Evolutionary conservation across 2,888 invertebrate genomes (phyloP).

Genomic region (Seladonia tumulorum): DNA sequence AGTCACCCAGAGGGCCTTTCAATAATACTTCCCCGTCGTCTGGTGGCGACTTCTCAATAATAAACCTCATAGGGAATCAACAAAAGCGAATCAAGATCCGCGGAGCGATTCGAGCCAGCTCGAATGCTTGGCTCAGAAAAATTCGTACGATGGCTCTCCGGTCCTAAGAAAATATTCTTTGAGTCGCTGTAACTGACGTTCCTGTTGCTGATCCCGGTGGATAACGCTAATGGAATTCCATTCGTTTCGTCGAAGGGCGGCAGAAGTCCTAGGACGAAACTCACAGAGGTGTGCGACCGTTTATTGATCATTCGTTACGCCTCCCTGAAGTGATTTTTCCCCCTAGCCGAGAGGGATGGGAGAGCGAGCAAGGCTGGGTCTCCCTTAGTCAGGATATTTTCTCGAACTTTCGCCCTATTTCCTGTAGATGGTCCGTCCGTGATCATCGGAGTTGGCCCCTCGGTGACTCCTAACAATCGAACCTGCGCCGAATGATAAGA

Average conservation of each 20-base stretch:
- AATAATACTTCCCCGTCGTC: neutral
- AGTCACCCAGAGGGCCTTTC: neutral
- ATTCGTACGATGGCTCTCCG: neutral
- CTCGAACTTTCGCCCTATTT: constrained; percentile 14
- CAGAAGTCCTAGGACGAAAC: constrained; percentile 30
- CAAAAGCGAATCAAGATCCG: constrained; percentile 26
- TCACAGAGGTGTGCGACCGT: constrained; percentile 39
- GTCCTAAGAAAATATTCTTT: constrained; percentile 63
- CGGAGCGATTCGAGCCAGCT: neutral
- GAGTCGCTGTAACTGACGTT: constrained; percentile 61
- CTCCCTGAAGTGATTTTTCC: constrained; percentile 49
- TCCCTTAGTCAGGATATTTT: constrained; percentile 22
- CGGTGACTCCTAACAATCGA: constrained; percentile 30
- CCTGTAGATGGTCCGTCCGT: neutral
- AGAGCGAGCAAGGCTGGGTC: neutral
- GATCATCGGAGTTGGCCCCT: constrained; percentile 7
- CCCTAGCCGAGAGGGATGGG: constrained; percentile 20
- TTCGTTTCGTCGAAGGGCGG: constrained; percentile 30
- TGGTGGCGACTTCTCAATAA: constrained; percentile 4
- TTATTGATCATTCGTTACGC: constrained; percentile 58
- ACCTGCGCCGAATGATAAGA: constrained; percentile 45
- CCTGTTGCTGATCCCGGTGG: constrained; percentile 48
- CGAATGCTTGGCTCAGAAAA: constrained; percentile 19
- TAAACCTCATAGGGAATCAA: constrained; percentile 21
- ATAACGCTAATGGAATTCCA: constrained; percentile 67